Evolutionary conservation across 1,140 invertebrate species (phyloP), one percentile per base, ranked within the genome.

Genomic region (Apis dorsata): DNA sequence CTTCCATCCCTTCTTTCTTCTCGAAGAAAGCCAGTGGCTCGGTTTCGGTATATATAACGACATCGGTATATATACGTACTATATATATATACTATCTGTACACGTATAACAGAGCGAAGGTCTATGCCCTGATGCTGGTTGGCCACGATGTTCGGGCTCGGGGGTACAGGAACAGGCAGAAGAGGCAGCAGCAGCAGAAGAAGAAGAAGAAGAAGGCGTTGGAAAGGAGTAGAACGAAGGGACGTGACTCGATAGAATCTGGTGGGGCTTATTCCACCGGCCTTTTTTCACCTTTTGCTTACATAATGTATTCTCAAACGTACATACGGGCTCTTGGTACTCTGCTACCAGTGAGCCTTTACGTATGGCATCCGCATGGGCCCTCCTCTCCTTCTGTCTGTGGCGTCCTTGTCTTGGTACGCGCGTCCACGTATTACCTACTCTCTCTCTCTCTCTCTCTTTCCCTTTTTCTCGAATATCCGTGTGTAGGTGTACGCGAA

Each of bases 291-390:
- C 87, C 87, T 90, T 90, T 91, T 90, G 86, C 88, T 91, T 91
- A 91, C 90, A 91, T 91, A 91, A 91, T 91, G 89, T 91, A 91
- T 91, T 91, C 90, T 90, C 87, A 91, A 91, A 90, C 89, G 87
- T 89, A 90, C 85, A 79, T 88, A 90, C 87, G 79, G 34, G 55
- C 78, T 68, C 44, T 13, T 57, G 78, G 63, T 69, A 76, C 88
- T 85, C 68, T 49, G 85, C 88, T 88, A 88, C 85, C 85, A 85
- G 63, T 60, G 73, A 74, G 71, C 79, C 55, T 82, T 85, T 59
- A 72, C 79, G 79, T 76, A 85, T 81, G 71, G 70, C 83, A 84
- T 73, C 78, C 83, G 70, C 71, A 79, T 68, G 69, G 73, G 55
- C 72, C 72, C 57, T 55, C 72, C 57, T 55, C 72, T 62, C 63